phyloP scores from a whole-genome alignment of 2,113 vertebrate species.

The Falco punctatus region DNA sequence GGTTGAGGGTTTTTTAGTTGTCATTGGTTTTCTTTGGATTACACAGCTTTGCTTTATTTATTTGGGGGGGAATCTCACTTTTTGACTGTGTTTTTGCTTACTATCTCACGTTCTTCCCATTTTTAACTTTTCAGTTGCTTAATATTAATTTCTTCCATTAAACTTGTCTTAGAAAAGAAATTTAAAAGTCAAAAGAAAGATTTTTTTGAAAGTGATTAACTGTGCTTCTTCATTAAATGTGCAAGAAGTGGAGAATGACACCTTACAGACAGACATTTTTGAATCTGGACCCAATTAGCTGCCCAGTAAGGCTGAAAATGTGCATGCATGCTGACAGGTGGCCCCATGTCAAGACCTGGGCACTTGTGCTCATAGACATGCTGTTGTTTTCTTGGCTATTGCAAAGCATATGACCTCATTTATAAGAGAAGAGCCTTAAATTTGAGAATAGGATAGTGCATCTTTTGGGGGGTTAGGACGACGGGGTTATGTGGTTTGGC shows the following conservation, averaged over 20 bases:
- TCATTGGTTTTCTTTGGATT: not conserved
- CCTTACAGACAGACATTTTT: slow-evolving; percentile 6
- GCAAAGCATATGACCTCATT: not conserved
- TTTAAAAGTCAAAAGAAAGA: slow-evolving; percentile 27
- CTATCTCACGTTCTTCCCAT: not conserved
- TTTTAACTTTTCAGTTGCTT: not conserved
- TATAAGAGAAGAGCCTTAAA: not conserved
- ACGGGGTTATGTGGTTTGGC: not conserved
- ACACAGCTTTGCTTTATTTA: not conserved
- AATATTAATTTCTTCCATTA: not conserved
- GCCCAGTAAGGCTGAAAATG: slow-evolving; percentile 47
- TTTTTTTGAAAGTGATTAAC: slow-evolving; percentile 10
- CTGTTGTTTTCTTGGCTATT: not conserved
- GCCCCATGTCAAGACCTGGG: not conserved
- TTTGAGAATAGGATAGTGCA: not conserved
- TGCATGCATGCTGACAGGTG: not conserved
- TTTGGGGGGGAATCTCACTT: not conserved
- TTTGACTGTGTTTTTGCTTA: not conserved
- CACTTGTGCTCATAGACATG: not conserved
- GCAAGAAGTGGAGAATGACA: slow-evolving; percentile 17
- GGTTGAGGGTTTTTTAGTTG: not conserved
- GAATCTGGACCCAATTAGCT: not conserved
- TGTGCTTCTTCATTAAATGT: slow-evolving; percentile 27
- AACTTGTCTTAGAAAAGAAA: not conserved
- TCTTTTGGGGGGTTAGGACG: not conserved